A percentile compares a stretch with the other conserved stretches of the same genome.
Evolutionary conservation across 1,140 invertebrate genomes (phyloP).

Genomic region (Rhopalosiphum maidis): DNA sequence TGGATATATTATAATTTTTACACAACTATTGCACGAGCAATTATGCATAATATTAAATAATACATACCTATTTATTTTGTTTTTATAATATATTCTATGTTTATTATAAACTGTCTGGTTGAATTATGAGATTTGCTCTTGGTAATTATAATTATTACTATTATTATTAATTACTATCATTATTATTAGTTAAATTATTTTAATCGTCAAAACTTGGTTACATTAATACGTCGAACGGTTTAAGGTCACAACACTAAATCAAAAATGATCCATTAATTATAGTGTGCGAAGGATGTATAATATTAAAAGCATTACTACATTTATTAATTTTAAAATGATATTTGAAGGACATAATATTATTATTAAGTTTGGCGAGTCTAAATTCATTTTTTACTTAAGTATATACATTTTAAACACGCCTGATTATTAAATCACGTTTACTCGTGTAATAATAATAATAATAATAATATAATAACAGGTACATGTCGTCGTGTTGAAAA

Average conservation of each 20-base stretch:
- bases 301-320: conserved; percentile 41
- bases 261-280: conserved; percentile 49
- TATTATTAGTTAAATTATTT: conserved; percentile 39
- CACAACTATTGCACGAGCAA: not conserved
- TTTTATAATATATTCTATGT: not conserved
- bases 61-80: not conserved
- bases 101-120: not conserved
- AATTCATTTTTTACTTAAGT: conserved; percentile 14
- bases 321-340: conserved; percentile 34
- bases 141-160: not conserved
- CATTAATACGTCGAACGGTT: not conserved
- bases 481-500: not conserved
- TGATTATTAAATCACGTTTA: conserved; percentile 30
- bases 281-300: not conserved
- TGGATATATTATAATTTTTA: not conserved
- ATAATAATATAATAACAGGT: conserved; percentile 7
- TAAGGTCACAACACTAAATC: conserved; percentile 49
- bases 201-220: not conserved
- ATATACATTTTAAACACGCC: not conserved
- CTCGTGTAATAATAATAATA: conserved; percentile 1
- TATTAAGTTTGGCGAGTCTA: conserved; percentile 21
- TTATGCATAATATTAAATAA: not conserved
- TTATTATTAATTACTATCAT: conserved; percentile 6
- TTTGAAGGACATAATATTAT: conserved; percentile 36
- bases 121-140: not conserved